Evolutionary conservation across 2,113 vertebrate genomes (phyloP).

Genomic region (Cavia aperea): DNA sequence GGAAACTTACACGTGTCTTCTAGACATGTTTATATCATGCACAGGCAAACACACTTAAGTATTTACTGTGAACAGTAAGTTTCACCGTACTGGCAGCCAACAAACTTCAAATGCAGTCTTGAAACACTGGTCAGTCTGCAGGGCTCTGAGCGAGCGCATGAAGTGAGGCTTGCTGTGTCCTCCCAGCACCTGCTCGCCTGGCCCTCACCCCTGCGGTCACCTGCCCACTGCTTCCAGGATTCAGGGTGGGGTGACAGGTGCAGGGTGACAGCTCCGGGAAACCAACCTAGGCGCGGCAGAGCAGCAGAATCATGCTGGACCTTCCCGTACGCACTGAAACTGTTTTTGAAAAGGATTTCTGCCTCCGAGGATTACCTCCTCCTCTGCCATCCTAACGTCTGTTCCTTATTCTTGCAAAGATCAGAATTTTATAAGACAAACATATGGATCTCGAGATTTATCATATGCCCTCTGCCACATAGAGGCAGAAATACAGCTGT

Average conservation of each 20-base stretch:
- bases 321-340: rapidly evolving
- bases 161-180: rapidly evolving
- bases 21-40: rapidly evolving
- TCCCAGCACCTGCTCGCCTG: not conserved
- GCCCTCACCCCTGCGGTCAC: rapidly evolving
- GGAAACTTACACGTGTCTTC: rapidly evolving
- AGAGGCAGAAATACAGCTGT: slow-evolving; percentile 19
- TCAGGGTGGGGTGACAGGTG: rapidly evolving
- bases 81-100: not conserved
- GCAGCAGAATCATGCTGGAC: rapidly evolving
- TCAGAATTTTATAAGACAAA: slow-evolving; percentile 11
- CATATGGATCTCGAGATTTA: not conserved
- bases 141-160: rapidly evolving
- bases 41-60: not conserved
- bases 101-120: not conserved
- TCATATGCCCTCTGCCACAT: not conserved
- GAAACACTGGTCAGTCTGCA: rapidly evolving
- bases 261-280: rapidly evolving
- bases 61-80: no score
- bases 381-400: not conserved
- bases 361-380: not conserved
- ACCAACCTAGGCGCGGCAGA: rapidly evolving
- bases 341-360: rapidly evolving
- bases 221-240: not conserved
- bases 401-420: not conserved